Percentiles rank a stretch among this genome's conserved stretches.
phyloP scores from a whole-genome alignment of 2,888 invertebrate species.

The Clitarchus hookeri region DNA sequence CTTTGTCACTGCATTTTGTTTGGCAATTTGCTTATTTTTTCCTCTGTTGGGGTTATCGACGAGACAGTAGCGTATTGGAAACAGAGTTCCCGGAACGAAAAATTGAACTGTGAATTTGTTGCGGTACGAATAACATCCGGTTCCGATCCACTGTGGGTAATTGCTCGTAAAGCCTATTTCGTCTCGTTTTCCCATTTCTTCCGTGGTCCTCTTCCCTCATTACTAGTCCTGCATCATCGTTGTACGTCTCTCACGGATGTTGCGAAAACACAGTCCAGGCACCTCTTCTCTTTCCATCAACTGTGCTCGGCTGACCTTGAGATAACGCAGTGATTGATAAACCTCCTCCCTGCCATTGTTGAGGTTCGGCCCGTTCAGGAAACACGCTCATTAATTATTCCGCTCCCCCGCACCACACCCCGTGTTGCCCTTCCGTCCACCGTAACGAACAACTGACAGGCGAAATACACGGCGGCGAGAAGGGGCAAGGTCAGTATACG shows the following conservation, averaged over 20 bases:
- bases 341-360: neutral
- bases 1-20: too few relatives aligned
- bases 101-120: too few relatives aligned
- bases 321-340: neutral
- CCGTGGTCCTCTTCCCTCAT: too few relatives aligned
- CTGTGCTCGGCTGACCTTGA: neutral
- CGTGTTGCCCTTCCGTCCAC: neutral
- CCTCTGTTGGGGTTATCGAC: too few relatives aligned
- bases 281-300: neutral
- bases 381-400: neutral
- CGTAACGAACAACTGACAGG: conserved; percentile 14
- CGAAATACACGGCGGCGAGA: neutral
- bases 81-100: too few relatives aligned
- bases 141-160: too few relatives aligned
- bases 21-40: too few relatives aligned
- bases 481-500: neutral
- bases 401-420: neutral
- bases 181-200: neutral
- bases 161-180: too few relatives aligned
- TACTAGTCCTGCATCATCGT: neutral
- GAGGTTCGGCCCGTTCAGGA: neutral
- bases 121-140: too few relatives aligned
- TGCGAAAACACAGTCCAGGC: neutral
- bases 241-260: neutral
- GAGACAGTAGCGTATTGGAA: too few relatives aligned